phyloP scores from a whole-genome alignment of 2,888 invertebrate species.

The Parnassius glacialis region DNA sequence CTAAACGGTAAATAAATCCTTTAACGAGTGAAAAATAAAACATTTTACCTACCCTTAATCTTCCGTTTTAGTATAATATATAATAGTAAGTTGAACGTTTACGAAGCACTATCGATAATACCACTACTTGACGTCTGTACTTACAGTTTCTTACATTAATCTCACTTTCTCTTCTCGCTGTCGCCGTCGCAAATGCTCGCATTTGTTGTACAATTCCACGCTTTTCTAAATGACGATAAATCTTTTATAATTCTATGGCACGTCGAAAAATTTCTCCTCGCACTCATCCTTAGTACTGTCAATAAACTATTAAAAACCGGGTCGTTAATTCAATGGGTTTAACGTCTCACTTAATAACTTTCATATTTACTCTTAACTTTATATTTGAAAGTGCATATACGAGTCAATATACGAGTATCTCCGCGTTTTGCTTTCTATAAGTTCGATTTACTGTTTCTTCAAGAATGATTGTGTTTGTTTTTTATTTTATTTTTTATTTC shows the following conservation, averaged over 20 bases:
- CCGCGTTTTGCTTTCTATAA: too few species aligned
- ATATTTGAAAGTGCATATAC: too few species aligned
- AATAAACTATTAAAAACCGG: too few species aligned
- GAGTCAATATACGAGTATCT: too few species aligned
- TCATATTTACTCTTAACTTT: too few species aligned
- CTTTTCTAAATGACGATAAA: conserved; percentile 2
- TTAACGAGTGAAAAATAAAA: too few species aligned
- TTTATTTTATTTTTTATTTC: too few species aligned
- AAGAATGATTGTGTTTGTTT: too few species aligned
- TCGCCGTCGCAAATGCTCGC: not conserved
- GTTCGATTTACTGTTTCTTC: too few species aligned
- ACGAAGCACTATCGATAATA: not conserved
- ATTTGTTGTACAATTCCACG: not conserved
- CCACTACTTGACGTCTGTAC: conserved; percentile 1
- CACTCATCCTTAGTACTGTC: not conserved
- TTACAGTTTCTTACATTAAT: conserved; percentile 12
- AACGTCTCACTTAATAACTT: too few species aligned
- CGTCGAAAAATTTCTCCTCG: not conserved
- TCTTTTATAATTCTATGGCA: conserved; percentile 9
- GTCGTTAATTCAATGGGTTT: too few species aligned
- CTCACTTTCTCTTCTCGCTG: conserved; percentile 11
- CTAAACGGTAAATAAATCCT: too few species aligned
- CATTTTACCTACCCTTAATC: not conserved
- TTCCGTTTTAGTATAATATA: not conserved
- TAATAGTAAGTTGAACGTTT: not conserved